phyloP scores from a whole-genome alignment of 2,113 vertebrate species.

The Reinhardtius hippoglossoides region DNA sequence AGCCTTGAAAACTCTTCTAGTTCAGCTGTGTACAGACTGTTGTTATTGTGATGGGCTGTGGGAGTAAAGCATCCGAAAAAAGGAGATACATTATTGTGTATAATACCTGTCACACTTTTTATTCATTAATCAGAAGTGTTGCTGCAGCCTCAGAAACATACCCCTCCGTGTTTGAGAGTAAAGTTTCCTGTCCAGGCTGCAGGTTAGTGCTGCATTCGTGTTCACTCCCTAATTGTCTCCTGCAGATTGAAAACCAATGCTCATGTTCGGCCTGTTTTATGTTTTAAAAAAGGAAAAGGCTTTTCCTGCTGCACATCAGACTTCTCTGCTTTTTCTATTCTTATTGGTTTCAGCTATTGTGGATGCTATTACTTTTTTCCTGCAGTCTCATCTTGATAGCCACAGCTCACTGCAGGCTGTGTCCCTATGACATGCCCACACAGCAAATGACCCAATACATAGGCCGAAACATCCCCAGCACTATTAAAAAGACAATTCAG shows the following conservation, averaged over 20 bases:
- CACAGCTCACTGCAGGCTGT: slow-evolving; percentile 67
- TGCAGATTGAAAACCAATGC: slow-evolving; percentile 50
- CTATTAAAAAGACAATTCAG: slow-evolving; percentile 65
- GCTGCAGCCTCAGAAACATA: not conserved
- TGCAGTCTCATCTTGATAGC: slow-evolving; percentile 69
- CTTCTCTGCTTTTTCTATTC: slow-evolving; percentile 40
- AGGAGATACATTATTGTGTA: not conserved
- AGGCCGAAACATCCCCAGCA: slow-evolving; percentile 39
- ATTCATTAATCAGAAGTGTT: slow-evolving; percentile 19
- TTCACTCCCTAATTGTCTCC: slow-evolving; percentile 36
- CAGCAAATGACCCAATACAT: slow-evolving; percentile 68
- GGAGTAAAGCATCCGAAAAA: not conserved
- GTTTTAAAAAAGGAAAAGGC: slow-evolving; percentile 12
- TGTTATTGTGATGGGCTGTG: not conserved
- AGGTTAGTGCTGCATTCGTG: too few species aligned
- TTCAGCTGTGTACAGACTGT: not conserved
- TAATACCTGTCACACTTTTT: not conserved
- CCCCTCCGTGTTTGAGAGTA: slow-evolving; percentile 4
- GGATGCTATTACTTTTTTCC: slow-evolving; percentile 59
- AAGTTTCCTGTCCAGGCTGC: not conserved
- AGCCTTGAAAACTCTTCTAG: too few species aligned
- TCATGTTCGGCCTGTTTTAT: slow-evolving; percentile 51
- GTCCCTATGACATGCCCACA: slow-evolving; percentile 56
- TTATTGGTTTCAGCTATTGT: slow-evolving; percentile 56
- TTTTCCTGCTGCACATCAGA: slow-evolving; percentile 37